phyloP scores from a whole-genome alignment of 1,140 invertebrate genomes.

The Euglossa dilemma region DNA sequence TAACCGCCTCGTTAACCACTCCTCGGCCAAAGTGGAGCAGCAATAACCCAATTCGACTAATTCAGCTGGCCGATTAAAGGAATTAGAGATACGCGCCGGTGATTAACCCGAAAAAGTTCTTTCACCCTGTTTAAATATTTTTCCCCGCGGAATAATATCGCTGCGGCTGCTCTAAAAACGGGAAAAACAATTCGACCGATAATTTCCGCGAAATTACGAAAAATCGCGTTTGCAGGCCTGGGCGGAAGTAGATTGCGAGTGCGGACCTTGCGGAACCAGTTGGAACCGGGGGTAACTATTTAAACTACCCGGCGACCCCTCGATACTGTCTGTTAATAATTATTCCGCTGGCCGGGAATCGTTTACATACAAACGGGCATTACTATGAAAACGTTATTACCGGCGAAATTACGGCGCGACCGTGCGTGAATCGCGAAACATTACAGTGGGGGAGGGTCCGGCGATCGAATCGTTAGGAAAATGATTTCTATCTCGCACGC shows the following conservation, averaged over 20 bases:
- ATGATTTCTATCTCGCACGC: background rate
- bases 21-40: no score
- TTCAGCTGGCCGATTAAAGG: no score
- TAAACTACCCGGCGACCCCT: background rate
- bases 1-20: background rate
- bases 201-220: background rate
- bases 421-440: background rate
- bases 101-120: no score
- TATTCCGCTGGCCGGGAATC: constrained; percentile 17
- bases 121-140: no score
- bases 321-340: constrained; percentile 38
- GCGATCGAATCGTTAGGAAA: background rate
- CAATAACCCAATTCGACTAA: no score
- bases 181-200: no score
- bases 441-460: background rate
- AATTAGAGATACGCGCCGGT: no score
- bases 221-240: background rate
- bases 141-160: no score
- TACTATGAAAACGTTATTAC: constrained; percentile 13
- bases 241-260: background rate
- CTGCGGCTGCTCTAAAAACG: no score
- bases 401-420: constrained; percentile 15
- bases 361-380: constrained; percentile 45
- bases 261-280: background rate
- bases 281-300: background rate